Percentiles rank a stretch among this genome's conserved stretches.
phyloP scores from a whole-genome alignment of 2,797 vertebrate species.

The Silurus lanzhouensis region DNA sequence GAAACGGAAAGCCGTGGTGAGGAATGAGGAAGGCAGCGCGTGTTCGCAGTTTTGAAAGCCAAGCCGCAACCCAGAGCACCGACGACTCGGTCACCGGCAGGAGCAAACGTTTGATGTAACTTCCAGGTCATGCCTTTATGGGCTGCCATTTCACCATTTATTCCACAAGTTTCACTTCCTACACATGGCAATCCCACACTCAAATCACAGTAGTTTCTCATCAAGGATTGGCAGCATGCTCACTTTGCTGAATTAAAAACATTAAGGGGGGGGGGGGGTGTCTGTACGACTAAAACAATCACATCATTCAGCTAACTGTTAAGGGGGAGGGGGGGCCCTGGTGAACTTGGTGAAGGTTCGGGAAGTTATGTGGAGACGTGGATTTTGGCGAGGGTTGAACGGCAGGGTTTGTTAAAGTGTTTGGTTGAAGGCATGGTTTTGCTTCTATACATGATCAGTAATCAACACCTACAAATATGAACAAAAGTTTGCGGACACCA shows the following conservation, averaged over 20 bases:
- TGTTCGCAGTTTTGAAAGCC: background rate
- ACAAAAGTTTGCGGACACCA: too few species aligned
- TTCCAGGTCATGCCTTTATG: background rate
- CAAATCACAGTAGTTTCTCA: too few species aligned
- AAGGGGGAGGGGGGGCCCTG: too few species aligned
- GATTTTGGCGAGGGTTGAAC: background rate
- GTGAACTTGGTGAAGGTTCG: background rate
- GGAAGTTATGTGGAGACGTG: background rate
- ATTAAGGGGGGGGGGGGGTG: too few species aligned
- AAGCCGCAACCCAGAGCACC: background rate
- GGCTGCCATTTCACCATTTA: background rate
- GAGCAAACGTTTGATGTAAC: background rate
- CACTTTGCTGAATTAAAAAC: too few species aligned
- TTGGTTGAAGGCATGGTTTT: background rate
- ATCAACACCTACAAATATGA: too few species aligned
- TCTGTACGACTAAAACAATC: background rate
- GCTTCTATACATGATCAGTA: background rate
- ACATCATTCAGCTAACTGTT: background rate
- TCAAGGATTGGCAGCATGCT: too few species aligned
- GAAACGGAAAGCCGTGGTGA: background rate
- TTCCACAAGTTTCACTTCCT: background rate
- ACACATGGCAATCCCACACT: too few species aligned
- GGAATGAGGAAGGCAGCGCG: constrained; percentile 22
- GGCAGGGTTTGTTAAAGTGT: background rate
- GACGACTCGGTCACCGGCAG: background rate